Evolutionary conservation across 2,888 invertebrate species (phyloP), one percentile per base, ranked within the genome.

Genomic region (Minunthozetes semirufus): DNA sequence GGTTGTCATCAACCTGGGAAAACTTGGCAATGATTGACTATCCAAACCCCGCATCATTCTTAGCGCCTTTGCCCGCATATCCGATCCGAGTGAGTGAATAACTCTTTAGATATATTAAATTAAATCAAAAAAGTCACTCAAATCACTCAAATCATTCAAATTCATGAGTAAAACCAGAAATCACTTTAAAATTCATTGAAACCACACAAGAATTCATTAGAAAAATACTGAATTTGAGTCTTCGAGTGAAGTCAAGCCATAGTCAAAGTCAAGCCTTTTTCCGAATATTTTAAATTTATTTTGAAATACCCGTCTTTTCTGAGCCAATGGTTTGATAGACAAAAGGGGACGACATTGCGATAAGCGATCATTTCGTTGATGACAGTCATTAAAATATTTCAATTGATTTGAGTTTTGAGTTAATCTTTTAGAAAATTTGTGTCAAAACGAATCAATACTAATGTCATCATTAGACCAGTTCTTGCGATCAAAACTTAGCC

Each of bases 1-100:
- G 90, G 87, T 83, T 96, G 2, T 81, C 84, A 46, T 87, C 89
- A 77, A 87, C 91, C 78, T 93, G 91, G 82, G 87, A 87, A 11
- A 89, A 90, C 80, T 83, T 96, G 78, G 38, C 94, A 0, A 97
- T 97, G 96, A 90, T 90, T 19, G 91, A 99, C 84, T 99, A 98
- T 83, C 97, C 98, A 0, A 98, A 95, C 82, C 84, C 89, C 0
- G 88, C 90, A 0, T 87, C 88, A 80, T 98, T 98, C 82, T 84
- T 98, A 72, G 86, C 88, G 70, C 88, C 89, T 0, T 81, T 80
- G 27, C 80, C 80, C 22, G 79, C 77, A 11, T 73, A 78, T 77
- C 80, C 80, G 22, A 77, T 80, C 11, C 76, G 78, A 48, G 78
- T 78, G 59, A 76, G 76, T 75, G 19, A 9, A 42, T 42, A 42